A percentile compares a stretch with the other conserved stretches of the same genome.
Conservation (phyloP, 2,888 invertebrate genomes). For the Calameuta idolon region DNA sequence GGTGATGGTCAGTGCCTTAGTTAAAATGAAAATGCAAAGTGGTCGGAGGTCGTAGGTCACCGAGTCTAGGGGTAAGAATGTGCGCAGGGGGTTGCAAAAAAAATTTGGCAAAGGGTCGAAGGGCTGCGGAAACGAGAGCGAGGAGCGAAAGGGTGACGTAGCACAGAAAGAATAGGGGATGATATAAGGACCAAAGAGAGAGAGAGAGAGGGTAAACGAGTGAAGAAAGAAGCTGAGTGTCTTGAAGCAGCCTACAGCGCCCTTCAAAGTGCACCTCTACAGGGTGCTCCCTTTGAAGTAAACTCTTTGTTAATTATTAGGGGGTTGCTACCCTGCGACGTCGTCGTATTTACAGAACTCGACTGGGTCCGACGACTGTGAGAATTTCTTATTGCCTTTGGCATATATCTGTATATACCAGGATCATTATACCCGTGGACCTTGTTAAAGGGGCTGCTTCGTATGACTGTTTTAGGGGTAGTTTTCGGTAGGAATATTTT, state of each 20-base stretch:
- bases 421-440: neutral
- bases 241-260: conserved; percentile 15
- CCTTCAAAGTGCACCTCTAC: neutral
- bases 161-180: conserved; percentile 10
- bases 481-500: neutral
- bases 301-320: conserved; percentile 54
- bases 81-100: conserved; percentile 2
- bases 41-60: neutral
- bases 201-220: conserved; percentile 16
- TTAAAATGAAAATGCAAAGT: conserved; percentile 14
- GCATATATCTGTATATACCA: neutral
- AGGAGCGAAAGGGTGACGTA: conserved; percentile 28
- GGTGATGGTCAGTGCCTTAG: conserved; percentile 4
- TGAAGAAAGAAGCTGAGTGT: conserved; percentile 27
- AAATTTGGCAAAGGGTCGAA: conserved; percentile 13
- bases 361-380: neutral
- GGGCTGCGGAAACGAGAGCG: conserved; percentile 21
- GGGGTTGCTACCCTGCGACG: conserved; percentile 33
- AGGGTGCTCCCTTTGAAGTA: conserved; percentile 10
- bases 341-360: conserved; percentile 40
- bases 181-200: conserved; percentile 15
- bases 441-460: neutral
- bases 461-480: neutral
- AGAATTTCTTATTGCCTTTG: neutral
- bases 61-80: neutral